These are phyloP conservation scores for Labeo catla DNA, from an alignment of 2,113 vertebrate species.

Conservation along the genomic window DNA sequence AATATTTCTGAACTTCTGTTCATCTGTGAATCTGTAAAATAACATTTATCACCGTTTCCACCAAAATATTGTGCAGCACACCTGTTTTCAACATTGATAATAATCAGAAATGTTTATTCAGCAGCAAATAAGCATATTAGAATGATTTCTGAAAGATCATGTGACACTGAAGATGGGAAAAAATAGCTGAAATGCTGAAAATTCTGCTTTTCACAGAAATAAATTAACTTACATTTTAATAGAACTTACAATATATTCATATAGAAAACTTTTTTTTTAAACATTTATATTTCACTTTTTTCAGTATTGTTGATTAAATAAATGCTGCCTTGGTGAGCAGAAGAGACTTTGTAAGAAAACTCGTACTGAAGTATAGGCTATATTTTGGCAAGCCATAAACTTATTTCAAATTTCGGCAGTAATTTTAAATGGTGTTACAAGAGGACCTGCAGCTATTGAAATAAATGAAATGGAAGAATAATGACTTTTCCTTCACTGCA, in stretches of 20 bases:
- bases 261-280: too few relatives aligned
- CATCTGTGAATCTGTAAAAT: background rate
- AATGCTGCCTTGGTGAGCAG: background rate
- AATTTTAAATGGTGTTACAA: background rate
- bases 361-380: too few relatives aligned
- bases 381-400: background rate
- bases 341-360: too few relatives aligned
- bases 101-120: background rate
- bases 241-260: too few relatives aligned
- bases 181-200: too few relatives aligned
- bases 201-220: too few relatives aligned
- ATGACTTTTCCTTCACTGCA: background rate
- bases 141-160: background rate
- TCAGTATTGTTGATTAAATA: too few relatives aligned
- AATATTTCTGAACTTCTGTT: too few relatives aligned
- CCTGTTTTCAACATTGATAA: background rate
- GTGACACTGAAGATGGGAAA: too few relatives aligned
- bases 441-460: conserved; percentile 14
- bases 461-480: conserved; percentile 2
- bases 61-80: background rate
- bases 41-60: background rate
- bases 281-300: too few relatives aligned
- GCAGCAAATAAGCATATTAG: background rate
- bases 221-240: too few relatives aligned
- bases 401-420: background rate